Evolutionary conservation across 2,797 vertebrate genomes (phyloP).

Genomic region (Dromococcyx pavoninus): DNA sequence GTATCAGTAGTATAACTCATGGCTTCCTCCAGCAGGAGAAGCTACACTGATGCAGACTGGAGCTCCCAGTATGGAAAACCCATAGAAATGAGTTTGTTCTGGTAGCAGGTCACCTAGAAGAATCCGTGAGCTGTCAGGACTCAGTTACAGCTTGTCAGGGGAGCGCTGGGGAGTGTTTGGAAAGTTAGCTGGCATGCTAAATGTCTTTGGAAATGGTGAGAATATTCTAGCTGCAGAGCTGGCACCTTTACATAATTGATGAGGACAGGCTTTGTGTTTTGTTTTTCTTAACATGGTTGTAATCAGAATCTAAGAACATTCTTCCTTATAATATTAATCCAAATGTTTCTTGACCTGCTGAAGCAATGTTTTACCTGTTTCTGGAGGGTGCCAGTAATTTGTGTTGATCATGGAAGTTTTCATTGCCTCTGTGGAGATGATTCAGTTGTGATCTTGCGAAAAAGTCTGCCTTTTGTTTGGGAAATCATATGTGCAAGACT

Average conservation of each 20-base stretch:
- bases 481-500: background rate
- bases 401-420: background rate
- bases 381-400: background rate
- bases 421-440: background rate
- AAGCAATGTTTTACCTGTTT: background rate
- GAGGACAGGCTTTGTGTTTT: background rate
- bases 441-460: background rate
- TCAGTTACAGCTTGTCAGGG: background rate
- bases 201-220: background rate
- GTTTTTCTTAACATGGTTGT: background rate
- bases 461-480: background rate
- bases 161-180: background rate
- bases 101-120: background rate
- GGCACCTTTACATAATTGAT: background rate
- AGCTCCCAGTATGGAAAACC: background rate
- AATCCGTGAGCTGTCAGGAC: background rate
- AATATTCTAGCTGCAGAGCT: background rate
- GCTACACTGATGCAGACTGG: background rate
- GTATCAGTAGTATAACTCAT: background rate
- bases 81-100: background rate
- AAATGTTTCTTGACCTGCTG: background rate
- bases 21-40: background rate
- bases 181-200: background rate
- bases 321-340: background rate
- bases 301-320: background rate